These are phyloP conservation scores for Drosophila trapezifrons DNA, from an alignment of 1,140 invertebrate species.

Conservation along the genomic window DNA sequence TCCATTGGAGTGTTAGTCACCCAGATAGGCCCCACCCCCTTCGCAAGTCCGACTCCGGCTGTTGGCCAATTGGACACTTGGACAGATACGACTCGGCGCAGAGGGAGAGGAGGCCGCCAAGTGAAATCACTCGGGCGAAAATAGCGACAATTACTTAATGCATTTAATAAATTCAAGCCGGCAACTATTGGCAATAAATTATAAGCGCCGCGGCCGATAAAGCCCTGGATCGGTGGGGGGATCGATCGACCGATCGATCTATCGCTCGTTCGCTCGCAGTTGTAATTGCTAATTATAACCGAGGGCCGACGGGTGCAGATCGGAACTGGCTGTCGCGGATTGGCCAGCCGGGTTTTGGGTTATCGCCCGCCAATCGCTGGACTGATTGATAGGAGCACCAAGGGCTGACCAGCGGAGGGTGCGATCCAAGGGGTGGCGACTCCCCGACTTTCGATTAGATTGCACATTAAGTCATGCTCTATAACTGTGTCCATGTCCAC, in stretches of 20 bases:
- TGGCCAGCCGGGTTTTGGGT: conserved; percentile 12
- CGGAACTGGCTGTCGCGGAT: conserved; percentile 26
- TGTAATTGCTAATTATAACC: conserved; percentile 75
- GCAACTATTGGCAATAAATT: conserved; percentile 56
- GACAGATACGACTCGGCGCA: neutral
- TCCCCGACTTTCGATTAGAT: conserved; percentile 4
- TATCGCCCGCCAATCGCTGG: conserved; percentile 42
- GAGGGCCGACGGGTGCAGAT: conserved; percentile 13
- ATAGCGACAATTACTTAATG: conserved; percentile 73
- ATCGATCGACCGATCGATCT: conserved; percentile 15
- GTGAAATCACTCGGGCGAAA: conserved; percentile 64
- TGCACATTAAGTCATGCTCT: conserved; percentile 12
- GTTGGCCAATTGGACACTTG: conserved; percentile 13
- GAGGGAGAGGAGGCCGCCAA: neutral
- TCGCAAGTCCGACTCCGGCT: neutral
- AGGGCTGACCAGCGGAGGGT: neutral
- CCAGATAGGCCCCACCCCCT: neutral
- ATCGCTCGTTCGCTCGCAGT: conserved; percentile 11
- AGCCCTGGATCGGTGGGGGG: conserved; percentile 26
- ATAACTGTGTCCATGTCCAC: conserved; percentile 5
- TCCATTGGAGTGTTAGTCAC: neutral
- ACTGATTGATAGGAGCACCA: conserved; percentile 24
- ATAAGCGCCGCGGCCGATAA: conserved; percentile 53
- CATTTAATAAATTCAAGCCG: conserved; percentile 69
- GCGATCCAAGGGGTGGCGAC: neutral